Evolutionary conservation across 2,888 invertebrate genomes (phyloP), one percentile per base, ranked within the genome.

Genomic region (Graphium colonna): DNA sequence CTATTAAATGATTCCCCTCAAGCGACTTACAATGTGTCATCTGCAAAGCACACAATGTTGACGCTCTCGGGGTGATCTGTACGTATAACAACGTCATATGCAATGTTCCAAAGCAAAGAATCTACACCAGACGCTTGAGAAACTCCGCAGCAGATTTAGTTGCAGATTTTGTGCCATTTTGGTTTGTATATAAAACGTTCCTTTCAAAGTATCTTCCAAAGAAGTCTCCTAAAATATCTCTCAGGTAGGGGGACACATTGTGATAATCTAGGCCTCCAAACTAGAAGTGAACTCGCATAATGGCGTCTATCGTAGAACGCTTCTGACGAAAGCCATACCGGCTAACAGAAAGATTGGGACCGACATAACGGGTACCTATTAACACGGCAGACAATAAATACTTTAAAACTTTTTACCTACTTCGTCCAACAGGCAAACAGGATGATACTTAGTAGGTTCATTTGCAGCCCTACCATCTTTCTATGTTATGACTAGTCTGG

Each of bases 391-490:
- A 58, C 55, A 5, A 64, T 17, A 1, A n/a, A 62, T 54, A 1
- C 57, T 36, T 33, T 63, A 61, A 31, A 63, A 58, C 0, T 61
- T 16, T 42, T 64, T 64, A 5, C 57, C 57, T 0, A 33, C 39
- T 47, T 63, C 61, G n/a, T 60, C 59, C 28, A 61, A 50, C 15
- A 63, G 10, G 7, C 56, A 52, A 8, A 60, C 58, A 1, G 60
- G 60, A 0, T 60, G 53, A 16, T 56, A 61, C 1, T 56, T 56
- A 1, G 57, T 54, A 3, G 59, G 57, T 1, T 56, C 54, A 1
- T 55, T 54, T 0, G 15, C 16, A 0, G 54, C 28, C 5, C 54
- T 49, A 0, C 57, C 60, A 0, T 52, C 46, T 31, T 61, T 56
- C 1, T 56, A 51, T 12, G 58, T 8, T 10, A 59, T 55, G 8